Conservation (phyloP, 2,113 vertebrate species). For the Gymnobelideus leadbeateri region DNA sequence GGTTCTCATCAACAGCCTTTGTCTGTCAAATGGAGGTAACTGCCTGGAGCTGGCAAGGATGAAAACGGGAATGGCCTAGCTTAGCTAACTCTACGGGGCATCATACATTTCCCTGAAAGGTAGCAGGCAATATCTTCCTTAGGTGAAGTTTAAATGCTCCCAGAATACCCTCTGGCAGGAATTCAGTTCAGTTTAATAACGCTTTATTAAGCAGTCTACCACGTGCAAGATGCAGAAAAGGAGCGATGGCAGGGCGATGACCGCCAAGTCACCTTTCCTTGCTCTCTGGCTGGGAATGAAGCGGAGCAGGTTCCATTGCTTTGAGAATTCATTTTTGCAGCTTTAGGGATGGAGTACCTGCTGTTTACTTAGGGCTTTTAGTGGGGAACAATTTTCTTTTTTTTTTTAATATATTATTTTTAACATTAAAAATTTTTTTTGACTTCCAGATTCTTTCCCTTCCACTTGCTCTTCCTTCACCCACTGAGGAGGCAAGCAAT, state of each 20-base stretch:
- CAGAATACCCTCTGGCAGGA: neutral
- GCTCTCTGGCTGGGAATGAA: neutral
- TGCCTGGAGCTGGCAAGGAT: neutral
- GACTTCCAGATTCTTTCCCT: neutral
- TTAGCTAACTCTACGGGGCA: neutral
- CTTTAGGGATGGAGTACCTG: neutral
- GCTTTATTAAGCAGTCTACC: neutral
- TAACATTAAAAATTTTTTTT: neutral
- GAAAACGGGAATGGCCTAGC: neutral
- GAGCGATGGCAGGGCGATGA: neutral
- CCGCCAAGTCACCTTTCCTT: neutral
- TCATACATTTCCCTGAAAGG: neutral
- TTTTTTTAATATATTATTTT: neutral
- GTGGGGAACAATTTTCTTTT: neutral
- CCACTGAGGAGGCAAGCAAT: neutral
- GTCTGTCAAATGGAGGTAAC: conserved; percentile 96
- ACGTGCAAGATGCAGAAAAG: neutral
- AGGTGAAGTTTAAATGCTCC: neutral
- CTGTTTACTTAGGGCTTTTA: neutral
- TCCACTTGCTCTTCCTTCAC: too few species aligned
- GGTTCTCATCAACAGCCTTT: conserved; percentile 94
- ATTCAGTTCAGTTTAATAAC: neutral
- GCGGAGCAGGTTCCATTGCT: neutral
- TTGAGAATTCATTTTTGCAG: neutral
- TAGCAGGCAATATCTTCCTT: neutral